These are phyloP conservation scores for Morpho helenor DNA, from an alignment of 2,888 invertebrate species.

Conservation along the genomic window DNA sequence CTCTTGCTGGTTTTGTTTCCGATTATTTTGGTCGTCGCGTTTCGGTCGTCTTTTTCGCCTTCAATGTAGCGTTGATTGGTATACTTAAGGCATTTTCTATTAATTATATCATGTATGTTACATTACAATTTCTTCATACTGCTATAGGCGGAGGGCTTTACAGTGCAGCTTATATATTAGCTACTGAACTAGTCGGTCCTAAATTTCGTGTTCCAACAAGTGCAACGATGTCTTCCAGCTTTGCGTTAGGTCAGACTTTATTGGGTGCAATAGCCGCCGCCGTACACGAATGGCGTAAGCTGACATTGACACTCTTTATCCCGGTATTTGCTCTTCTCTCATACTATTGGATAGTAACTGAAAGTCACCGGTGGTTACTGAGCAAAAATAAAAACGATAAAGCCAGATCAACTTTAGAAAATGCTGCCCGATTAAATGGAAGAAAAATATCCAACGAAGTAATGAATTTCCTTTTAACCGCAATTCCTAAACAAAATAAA, in stretches of 20 bases:
- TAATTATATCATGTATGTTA: slow-evolving; percentile 62
- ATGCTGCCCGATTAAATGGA: slow-evolving; percentile 81
- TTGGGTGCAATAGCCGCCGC: slow-evolving; percentile 83
- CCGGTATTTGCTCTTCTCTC: slow-evolving; percentile 83
- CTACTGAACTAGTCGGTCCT: slow-evolving; percentile 88
- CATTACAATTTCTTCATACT: slow-evolving; percentile 59
- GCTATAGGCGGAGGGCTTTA: slow-evolving; percentile 66
- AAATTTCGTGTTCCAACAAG: slow-evolving; percentile 85
- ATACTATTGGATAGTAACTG: slow-evolving; percentile 84
- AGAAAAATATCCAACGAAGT: slow-evolving; percentile 67
- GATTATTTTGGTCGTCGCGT: slow-evolving; percentile 75
- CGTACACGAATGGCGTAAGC: slow-evolving; percentile 83
- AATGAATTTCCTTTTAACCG: slow-evolving; percentile 53
- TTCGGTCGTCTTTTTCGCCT: slow-evolving; percentile 61
- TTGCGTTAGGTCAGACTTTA: slow-evolving; percentile 85
- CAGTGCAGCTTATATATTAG: slow-evolving; percentile 74
- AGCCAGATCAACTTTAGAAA: slow-evolving; percentile 79
- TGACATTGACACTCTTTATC: slow-evolving; percentile 82
- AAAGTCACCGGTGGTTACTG: slow-evolving; percentile 87
- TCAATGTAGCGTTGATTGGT: slow-evolving; percentile 59
- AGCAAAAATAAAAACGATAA: slow-evolving; percentile 81
- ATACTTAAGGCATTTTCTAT: slow-evolving; percentile 62
- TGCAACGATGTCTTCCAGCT: slow-evolving; percentile 83
- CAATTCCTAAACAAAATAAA: slow-evolving; percentile 44
- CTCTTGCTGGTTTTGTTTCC: slow-evolving; percentile 83